Percentiles rank a stretch among this genome's conserved stretches.
Conservation (phyloP, 2,888 invertebrate species). For the Philopedon plagiatum region DNA sequence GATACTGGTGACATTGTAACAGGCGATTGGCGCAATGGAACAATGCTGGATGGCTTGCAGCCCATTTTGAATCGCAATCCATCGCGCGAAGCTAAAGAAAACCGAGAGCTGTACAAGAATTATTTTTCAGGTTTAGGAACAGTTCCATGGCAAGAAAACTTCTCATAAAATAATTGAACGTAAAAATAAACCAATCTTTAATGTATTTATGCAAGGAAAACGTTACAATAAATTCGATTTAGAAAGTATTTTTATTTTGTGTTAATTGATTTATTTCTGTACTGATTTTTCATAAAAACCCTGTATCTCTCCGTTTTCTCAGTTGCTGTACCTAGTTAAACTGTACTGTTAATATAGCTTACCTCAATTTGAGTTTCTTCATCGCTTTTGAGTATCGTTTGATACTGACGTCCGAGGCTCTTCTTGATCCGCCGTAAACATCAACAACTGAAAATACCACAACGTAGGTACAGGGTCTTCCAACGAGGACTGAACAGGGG, state of each 20-base stretch:
- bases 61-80: not conserved
- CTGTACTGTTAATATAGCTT: not conserved
- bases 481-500: too few species aligned
- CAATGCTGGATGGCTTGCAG: not conserved
- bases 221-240: not conserved
- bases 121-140: not conserved
- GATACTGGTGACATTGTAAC: conserved; percentile 11
- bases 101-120: not conserved
- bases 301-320: too few species aligned
- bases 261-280: too few species aligned
- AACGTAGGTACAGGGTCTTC: too few species aligned
- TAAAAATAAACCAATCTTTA: not conserved
- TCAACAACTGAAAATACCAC: conserved; percentile 53
- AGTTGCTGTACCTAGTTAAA: too few species aligned
- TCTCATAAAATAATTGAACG: not conserved
- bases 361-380: not conserved
- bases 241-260: too few species aligned
- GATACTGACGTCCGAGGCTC: not conserved
- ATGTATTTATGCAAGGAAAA: not conserved
- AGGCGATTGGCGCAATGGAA: conserved; percentile 10
- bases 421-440: conserved; percentile 37
- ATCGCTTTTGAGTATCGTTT: not conserved
- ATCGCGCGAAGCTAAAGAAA: conserved; percentile 3
- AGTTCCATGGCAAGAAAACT: conserved; percentile 22
- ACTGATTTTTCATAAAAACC: too few species aligned